Conservation (phyloP, 2,113 vertebrate species). For the human (Homo sapiens) region DNA sequence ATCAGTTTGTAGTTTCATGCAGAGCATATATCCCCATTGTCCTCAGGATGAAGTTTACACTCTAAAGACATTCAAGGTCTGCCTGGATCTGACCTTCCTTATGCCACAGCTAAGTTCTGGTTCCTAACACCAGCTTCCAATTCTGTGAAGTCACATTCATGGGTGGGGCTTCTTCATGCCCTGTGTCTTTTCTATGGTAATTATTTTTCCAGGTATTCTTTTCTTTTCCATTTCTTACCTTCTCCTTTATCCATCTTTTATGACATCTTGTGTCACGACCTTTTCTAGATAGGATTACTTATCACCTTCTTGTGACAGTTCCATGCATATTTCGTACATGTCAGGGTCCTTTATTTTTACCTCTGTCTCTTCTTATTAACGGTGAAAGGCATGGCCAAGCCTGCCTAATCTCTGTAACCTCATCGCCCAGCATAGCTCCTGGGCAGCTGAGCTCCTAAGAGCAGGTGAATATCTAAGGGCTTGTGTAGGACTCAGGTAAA, state of each 20-base stretch:
- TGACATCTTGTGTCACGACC: neutral
- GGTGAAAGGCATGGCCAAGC: neutral
- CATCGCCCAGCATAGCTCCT: neutral
- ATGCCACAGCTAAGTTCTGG: neutral
- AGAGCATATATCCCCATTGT: neutral
- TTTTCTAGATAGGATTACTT: neutral
- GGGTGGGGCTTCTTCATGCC: neutral
- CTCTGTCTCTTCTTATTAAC: neutral
- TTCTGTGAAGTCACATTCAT: neutral
- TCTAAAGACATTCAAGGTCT: neutral
- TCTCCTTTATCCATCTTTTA: neutral
- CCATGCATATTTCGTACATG: neutral
- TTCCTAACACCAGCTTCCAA: neutral
- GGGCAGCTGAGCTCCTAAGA: neutral
- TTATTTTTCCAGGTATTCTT: neutral
- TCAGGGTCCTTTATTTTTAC: neutral
- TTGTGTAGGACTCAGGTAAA: neutral
- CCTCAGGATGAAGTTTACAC: neutral
- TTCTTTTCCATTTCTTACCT: neutral
- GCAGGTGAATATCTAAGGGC: neutral
- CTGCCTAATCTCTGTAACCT: neutral
- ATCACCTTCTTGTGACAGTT: neutral
- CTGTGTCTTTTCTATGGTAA: neutral
- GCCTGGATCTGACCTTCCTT: neutral
- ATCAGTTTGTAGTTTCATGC: neutral